phyloP scores from a whole-genome alignment of 1,140 invertebrate genomes.

The Atta texana region DNA sequence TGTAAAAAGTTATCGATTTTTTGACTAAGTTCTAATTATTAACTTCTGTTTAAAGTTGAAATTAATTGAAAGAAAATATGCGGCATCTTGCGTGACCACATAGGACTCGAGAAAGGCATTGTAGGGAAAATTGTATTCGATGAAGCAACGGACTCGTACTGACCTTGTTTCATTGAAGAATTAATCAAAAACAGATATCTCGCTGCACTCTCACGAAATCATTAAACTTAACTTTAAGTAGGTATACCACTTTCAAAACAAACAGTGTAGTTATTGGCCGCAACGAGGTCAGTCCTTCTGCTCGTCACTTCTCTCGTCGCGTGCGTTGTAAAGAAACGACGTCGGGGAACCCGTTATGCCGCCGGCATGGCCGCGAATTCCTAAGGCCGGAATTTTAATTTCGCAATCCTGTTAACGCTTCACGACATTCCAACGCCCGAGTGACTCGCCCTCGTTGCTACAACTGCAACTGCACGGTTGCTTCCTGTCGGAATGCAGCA shows the following conservation, averaged over 20 bases:
- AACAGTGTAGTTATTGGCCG: constrained; percentile 40
- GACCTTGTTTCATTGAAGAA: not conserved
- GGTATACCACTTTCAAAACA: constrained; percentile 49
- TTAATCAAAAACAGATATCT: not conserved
- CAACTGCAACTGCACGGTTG: not conserved
- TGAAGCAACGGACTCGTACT: not conserved
- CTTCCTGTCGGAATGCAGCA: not conserved
- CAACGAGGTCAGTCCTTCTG: constrained; percentile 66
- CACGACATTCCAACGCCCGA: constrained; percentile 57
- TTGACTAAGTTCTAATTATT: too few relatives aligned
- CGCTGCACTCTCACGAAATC: not conserved
- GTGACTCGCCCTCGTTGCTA: not conserved
- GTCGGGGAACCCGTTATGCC: constrained; percentile 68
- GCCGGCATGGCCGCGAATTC: constrained; percentile 57
- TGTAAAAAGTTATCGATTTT: not conserved
- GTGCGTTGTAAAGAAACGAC: constrained; percentile 36
- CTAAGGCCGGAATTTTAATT: constrained; percentile 73
- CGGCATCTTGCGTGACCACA: not conserved
- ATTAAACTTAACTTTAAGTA: constrained; percentile 26
- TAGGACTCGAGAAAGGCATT: not conserved
- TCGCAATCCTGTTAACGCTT: constrained; percentile 72
- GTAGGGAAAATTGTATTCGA: not conserved
- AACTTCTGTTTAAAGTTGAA: not conserved
- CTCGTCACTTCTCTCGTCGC: constrained; percentile 33
- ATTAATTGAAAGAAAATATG: not conserved